phyloP scores from a whole-genome alignment of 1,140 invertebrate genomes.

The Sinonovacula constricta region DNA sequence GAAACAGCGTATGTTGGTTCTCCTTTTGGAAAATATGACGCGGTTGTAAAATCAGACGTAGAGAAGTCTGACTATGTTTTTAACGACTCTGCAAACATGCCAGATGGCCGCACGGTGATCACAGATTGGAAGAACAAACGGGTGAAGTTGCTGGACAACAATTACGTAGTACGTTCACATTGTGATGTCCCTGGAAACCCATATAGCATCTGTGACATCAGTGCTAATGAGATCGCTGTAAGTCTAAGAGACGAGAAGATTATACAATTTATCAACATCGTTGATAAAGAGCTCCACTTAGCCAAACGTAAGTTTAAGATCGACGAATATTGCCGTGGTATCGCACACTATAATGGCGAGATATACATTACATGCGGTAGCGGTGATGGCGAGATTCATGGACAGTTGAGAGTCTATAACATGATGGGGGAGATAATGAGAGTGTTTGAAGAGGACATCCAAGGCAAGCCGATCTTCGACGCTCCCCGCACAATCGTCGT shows the following conservation, averaged over 20 bases:
- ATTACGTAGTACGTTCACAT: slow-evolving; percentile 12
- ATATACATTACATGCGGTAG: slow-evolving; percentile 33
- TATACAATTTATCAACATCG: slow-evolving; percentile 17
- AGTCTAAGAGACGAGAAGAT: slow-evolving; percentile 32
- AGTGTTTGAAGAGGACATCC: slow-evolving; percentile 36
- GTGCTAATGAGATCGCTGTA: neutral
- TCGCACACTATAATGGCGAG: slow-evolving; percentile 23
- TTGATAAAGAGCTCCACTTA: slow-evolving; percentile 6
- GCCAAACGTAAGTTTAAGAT: slow-evolving; percentile 24
- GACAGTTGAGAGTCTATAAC: slow-evolving; percentile 32
- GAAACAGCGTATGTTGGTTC: slow-evolving; percentile 9
- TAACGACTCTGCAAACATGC: slow-evolving; percentile 30
- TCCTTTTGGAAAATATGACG: slow-evolving; percentile 31
- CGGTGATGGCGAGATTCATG: slow-evolving; percentile 35
- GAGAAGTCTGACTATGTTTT: slow-evolving; percentile 35
- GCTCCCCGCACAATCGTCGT: slow-evolving; percentile 12
- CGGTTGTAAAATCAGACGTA: slow-evolving; percentile 15
- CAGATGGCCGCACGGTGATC: slow-evolving; percentile 14
- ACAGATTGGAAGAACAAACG: slow-evolving; percentile 38
- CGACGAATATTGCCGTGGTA: slow-evolving; percentile 42
- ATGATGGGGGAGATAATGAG: slow-evolving; percentile 18
- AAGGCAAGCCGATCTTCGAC: slow-evolving; percentile 23
- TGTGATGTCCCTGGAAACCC: slow-evolving; percentile 34
- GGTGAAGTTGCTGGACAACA: slow-evolving; percentile 17
- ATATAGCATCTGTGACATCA: slow-evolving; percentile 18